Base-by-base conservation (phyloP, 2,113 vertebrate genomes). In the Oncorhynchus gorbuscha region DNA sequence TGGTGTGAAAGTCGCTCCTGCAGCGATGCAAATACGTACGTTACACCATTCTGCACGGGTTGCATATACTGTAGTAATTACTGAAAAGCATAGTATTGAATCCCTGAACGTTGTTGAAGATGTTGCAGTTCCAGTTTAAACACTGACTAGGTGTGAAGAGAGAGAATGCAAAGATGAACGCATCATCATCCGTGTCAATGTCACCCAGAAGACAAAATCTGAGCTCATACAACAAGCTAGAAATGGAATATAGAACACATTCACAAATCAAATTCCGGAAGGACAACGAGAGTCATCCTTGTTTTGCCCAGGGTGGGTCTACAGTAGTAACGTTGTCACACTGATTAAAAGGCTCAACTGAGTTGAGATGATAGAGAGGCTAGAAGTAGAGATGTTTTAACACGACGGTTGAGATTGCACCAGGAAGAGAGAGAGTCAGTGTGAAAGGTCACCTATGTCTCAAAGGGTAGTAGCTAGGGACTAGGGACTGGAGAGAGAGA, bases 21-120 rank as follows among this genome's bases (percentile, higher is more conserved):
- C 88, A 90, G 86, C 87, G 85, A 83, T 80, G 73, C 86, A 79
- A 69, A 61, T 64, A 22, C 20, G 68, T 45, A 67, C 45, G 59
- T 55, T 81, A 82, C 89, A 86, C 83, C 85, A 79, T 84, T 81
- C 89, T 86, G 89, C 89, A 90, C 85, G 87, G 92, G 89, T 93
- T 94, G 92, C 93, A 93, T 93, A 92, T 91, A 87, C 65, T 28
- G 62, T 65, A 13, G 8, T 26, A 92, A 91, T 90, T 64, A 80
- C 88, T 83, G 88, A 91, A 92, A 91, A 92, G 92, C 92, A 94
- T 93, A 94, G 92, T 69, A 90, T 89, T 90, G 92, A 89, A 92
- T 93, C 92, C 93, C 93, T 93, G 93, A 94, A 93, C 90, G 88
- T 84, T 91, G n/a, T 32, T 89, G 84, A 77, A 80, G n/a, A 8